Conservation (phyloP, 2,888 invertebrate species). For the Dusona sp. region DNA sequence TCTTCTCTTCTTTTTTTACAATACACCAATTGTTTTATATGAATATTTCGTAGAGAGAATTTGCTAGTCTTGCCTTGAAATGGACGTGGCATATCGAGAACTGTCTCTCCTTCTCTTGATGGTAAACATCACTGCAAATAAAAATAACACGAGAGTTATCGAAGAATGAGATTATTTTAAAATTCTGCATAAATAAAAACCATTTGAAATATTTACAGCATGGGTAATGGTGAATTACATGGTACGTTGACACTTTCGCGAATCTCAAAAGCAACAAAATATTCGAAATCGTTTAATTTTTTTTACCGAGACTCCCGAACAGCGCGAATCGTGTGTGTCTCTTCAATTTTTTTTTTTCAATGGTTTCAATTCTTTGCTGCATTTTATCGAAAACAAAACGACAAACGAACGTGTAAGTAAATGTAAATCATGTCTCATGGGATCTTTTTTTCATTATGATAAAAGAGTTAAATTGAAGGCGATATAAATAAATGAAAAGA, state of each 20-base stretch:
- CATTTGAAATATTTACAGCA: conserved; percentile 54
- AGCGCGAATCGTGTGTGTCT: conserved; percentile 34
- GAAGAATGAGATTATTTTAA: conserved; percentile 43
- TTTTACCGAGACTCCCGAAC: conserved; percentile 32
- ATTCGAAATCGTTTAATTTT: not conserved
- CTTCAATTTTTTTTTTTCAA: conserved; percentile 34
- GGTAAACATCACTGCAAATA: conserved; percentile 22
- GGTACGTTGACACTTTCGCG: conserved; percentile 1
- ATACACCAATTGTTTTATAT: conserved; percentile 7
- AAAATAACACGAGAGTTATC: conserved; percentile 13
- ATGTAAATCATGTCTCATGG: conserved; percentile 67
- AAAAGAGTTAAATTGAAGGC: conserved; percentile 38
- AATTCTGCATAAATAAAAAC: conserved; percentile 58
- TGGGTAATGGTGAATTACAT: conserved; percentile 55
- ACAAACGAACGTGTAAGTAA: conserved; percentile 65
- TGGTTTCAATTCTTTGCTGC: conserved; percentile 56
- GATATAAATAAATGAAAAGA: conserved; percentile 53
- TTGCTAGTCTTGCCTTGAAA: conserved; percentile 45
- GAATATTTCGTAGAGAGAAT: conserved; percentile 57
- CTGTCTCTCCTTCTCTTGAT: conserved; percentile 18
- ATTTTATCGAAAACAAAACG: conserved; percentile 67
- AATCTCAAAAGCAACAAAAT: not conserved
- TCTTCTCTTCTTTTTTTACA: conserved; percentile 3
- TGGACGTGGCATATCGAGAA: conserved; percentile 53
- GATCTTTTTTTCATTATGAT: conserved; percentile 54